These are phyloP conservation scores for Microcebus tavaratra DNA, from an alignment of 2,113 vertebrate genomes.

Conservation along the genomic window DNA sequence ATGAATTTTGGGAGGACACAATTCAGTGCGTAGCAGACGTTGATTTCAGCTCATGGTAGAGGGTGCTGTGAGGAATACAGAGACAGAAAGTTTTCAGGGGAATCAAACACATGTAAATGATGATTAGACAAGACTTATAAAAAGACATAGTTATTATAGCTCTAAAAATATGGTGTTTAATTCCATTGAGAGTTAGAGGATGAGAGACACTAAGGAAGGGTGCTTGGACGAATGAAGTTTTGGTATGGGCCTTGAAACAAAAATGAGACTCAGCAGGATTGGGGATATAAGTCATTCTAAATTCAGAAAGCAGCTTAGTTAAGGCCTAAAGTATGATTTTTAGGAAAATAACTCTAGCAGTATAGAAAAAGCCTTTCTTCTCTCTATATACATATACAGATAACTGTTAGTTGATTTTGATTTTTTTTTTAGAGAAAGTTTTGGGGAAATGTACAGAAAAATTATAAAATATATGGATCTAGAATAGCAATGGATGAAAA, in stretches of 20 bases:
- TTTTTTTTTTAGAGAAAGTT: neutral
- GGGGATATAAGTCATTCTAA: neutral
- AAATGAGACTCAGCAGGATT: neutral
- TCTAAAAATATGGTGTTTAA: neutral
- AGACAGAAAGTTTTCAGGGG: neutral
- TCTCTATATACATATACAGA: neutral
- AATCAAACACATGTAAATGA: neutral
- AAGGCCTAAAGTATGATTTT: neutral
- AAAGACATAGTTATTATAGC: neutral
- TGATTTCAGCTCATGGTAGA: neutral
- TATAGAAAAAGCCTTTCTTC: neutral
- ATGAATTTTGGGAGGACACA: no score
- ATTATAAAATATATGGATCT: neutral
- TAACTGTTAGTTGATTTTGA: neutral
- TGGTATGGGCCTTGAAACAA: neutral
- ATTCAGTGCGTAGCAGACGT: neutral
- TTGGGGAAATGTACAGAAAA: neutral
- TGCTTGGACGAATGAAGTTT: neutral
- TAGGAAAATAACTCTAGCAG: neutral
- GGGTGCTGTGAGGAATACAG: neutral
- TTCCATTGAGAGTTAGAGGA: neutral
- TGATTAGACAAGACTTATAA: neutral
- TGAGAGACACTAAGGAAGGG: neutral
- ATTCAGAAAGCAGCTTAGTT: neutral
- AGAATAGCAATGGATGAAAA: neutral